phyloP scores from a whole-genome alignment of 2,113 vertebrate genomes.

The Odocoileus virginianus region DNA sequence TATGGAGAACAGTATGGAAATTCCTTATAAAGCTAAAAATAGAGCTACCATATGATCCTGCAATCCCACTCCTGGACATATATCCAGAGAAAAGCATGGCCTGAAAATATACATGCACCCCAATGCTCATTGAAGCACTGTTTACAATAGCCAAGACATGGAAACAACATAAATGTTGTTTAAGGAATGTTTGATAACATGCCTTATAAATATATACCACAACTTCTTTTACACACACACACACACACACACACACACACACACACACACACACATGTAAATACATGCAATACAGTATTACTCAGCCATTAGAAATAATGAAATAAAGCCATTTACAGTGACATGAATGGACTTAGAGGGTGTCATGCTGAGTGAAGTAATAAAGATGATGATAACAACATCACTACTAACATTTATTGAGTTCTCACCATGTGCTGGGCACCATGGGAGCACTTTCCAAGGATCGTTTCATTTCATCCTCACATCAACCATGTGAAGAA shows the following conservation, averaged over 20 bases:
- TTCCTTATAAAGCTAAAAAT: not conserved
- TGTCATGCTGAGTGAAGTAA: not conserved
- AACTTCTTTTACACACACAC: not conserved
- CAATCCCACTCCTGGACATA: not conserved
- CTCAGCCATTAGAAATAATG: not conserved
- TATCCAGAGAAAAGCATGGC: not conserved
- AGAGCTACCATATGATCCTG: not conserved
- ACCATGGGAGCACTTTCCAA: not conserved
- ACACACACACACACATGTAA: not conserved
- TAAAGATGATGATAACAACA: not conserved
- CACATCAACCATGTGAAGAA: not conserved
- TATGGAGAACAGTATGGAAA: not conserved
- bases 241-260: too few species aligned
- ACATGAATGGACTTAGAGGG: not conserved
- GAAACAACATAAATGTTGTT: not conserved
- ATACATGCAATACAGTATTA: not conserved
- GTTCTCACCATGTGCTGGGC: not conserved
- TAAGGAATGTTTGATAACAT: not conserved
- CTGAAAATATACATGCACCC: not conserved
- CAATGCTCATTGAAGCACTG: not conserved
- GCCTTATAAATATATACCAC: not conserved
- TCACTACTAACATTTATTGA: not conserved
- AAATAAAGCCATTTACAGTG: not conserved
- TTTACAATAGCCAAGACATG: not conserved
- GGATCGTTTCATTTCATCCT: not conserved